Conservation (phyloP, 2,797 vertebrate genomes). For the Mus minutoides region DNA sequence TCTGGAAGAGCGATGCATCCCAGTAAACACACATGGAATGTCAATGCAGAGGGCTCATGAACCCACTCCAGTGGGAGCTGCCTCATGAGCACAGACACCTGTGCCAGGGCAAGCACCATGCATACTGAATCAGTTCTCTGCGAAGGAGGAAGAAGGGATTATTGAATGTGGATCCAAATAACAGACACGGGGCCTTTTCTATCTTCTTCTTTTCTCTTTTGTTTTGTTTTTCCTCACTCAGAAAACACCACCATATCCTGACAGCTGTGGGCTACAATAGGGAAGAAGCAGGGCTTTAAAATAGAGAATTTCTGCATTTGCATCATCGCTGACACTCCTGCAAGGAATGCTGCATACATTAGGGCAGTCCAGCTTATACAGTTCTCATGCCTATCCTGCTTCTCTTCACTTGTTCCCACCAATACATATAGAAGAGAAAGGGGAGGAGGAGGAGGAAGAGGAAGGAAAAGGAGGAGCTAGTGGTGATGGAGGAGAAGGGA, state of each 20-base stretch:
- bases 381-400: background rate
- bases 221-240: slow-evolving; percentile 45
- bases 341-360: background rate
- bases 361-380: background rate
- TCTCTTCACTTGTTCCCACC: slow-evolving; percentile 8
- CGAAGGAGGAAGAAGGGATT: background rate
- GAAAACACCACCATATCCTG: slow-evolving; percentile 16
- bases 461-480: too few species aligned
- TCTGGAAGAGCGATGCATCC: slow-evolving; percentile 51
- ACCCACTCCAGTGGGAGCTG: background rate
- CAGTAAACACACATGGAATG: background rate
- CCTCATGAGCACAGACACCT: slow-evolving; percentile 15
- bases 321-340: background rate
- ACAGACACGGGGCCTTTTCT: slow-evolving; percentile 51
- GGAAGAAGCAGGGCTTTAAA: slow-evolving; percentile 42
- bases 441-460: background rate
- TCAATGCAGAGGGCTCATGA: slow-evolving; percentile 31
- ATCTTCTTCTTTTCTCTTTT: background rate
- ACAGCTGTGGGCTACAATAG: slow-evolving; percentile 34
- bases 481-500: background rate
- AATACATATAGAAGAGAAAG: background rate
- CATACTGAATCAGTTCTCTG: slow-evolving; percentile 57
- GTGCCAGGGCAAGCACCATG: background rate
- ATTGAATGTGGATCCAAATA: slow-evolving; percentile 15
- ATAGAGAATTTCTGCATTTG: background rate